These are phyloP conservation scores for Patagioenas fasciata DNA, from an alignment of 2,113 vertebrate species.

Conservation along the genomic window DNA sequence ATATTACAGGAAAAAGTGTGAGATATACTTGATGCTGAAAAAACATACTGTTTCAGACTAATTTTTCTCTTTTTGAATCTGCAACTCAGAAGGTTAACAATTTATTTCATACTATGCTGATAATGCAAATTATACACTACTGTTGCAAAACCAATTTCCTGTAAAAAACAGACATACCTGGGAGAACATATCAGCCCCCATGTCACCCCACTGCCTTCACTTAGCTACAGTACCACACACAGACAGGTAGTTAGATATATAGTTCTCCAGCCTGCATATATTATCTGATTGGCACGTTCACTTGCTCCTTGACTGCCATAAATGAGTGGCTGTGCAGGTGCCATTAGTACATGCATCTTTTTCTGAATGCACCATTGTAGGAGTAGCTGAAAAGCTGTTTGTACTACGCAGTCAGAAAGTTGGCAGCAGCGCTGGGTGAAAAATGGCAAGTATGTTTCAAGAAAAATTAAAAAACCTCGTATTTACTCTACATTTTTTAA, in stretches of 20 bases:
- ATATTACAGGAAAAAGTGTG: not conserved
- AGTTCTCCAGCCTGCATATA: constrained; percentile 28
- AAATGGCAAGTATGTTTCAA: constrained; percentile 61
- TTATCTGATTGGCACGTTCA: constrained; percentile 56
- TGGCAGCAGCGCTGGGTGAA: constrained; percentile 41
- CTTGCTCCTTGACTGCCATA: constrained; percentile 43
- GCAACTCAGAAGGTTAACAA: not conserved
- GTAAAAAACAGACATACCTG: not conserved
- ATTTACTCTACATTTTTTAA: constrained; percentile 31
- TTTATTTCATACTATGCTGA: not conserved
- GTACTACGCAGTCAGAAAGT: constrained; percentile 50
- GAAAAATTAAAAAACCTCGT: constrained; percentile 44
- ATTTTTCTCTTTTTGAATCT: not conserved
- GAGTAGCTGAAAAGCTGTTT: constrained; percentile 64
- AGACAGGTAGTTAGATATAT: not conserved
- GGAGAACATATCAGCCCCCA: not conserved
- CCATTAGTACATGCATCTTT: constrained; percentile 55
- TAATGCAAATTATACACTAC: not conserved
- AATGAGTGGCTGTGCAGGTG: constrained; percentile 59
- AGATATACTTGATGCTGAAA: not conserved
- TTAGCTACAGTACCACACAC: constrained; percentile 38
- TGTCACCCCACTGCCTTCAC: not conserved
- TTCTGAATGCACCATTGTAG: constrained; percentile 64
- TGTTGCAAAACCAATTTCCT: not conserved
- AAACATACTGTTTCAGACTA: not conserved